Evolutionary conservation across 1,140 invertebrate species (phyloP), one percentile per base, ranked within the genome.

Genomic region (Nasonia vitripennis): DNA sequence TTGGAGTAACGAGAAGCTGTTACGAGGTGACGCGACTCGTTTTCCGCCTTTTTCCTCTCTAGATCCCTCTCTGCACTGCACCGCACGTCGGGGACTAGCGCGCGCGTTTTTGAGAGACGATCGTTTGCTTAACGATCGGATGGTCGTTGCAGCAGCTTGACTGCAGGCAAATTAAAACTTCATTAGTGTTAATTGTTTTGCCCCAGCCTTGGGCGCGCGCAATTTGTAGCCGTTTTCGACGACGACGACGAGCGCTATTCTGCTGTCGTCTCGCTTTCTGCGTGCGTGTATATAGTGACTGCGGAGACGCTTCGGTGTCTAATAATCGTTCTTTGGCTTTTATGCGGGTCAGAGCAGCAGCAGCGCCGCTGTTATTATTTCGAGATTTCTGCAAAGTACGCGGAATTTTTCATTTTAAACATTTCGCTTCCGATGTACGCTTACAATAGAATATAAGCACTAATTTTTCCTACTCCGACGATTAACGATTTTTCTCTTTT

Each of bases 1-100:
- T n/a, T n/a, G n/a, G 86, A 86, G 86, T 87, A 90, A 88, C 79
- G 79, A 83, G 87, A 88, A 87, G 86, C 48, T 62, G 83, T 88
- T 88, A 86, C 83, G 73, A n/a, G 27, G 27, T 6, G 27, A 23
- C 27, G 70, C 70, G 27, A 27, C 31, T 62, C 48, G 31, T 37
- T 70, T 23, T 73, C 48, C 31, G 0, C 20, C 20, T 34, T 37
- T 31, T 55, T 55, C 7, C 70, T 34, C 6, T 23, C 45, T 6
- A 14, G 2, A 37, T 6, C 6, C 48, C 20, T 10, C 71, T 34
- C 31, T 34, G 5, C 37, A 27, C 77, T 62, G 10, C 31, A 34
- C 23, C 67, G 48, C 48, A 12, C 48, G 48, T 17, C 4, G 34
- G 34, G 34, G 34, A 4, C 5, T 4, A 3, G 34, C 2, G 5